Conservation (phyloP, 1,140 invertebrate species). For the Eufriesea mexicana region DNA sequence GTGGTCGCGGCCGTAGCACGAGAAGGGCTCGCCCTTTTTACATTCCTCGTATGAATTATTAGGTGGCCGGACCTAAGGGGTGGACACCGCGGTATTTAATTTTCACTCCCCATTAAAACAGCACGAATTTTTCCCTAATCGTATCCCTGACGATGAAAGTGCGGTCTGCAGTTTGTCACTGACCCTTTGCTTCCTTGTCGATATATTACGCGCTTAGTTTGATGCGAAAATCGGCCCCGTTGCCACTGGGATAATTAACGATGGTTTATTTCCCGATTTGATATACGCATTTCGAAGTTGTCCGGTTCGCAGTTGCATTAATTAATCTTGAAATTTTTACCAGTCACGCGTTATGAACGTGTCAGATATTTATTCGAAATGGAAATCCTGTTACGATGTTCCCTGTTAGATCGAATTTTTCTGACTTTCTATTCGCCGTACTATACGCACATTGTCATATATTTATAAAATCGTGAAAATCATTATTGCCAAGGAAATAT, state of each 20-base stretch:
- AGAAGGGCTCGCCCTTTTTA: conserved; percentile 68
- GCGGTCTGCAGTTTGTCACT: conserved; percentile 69
- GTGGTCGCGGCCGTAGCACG: conserved; percentile 4
- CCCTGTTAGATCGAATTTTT: too few species aligned
- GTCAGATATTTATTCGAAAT: too few species aligned
- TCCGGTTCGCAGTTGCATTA: background rate
- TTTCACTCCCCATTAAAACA: conserved; percentile 71
- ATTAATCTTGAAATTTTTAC: too few species aligned
- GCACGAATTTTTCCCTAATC: conserved; percentile 71
- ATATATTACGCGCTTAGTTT: conserved; percentile 60
- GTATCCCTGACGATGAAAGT: conserved; percentile 70
- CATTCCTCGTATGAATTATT: conserved; percentile 77
- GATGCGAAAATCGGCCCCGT: conserved; percentile 32
- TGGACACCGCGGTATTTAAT: conserved; percentile 76
- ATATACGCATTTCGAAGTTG: background rate
- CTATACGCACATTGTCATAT: too few species aligned
- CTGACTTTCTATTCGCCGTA: too few species aligned
- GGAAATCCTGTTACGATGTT: too few species aligned
- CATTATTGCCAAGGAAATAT: background rate
- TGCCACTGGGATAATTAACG: background rate
- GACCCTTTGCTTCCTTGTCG: conserved; percentile 65
- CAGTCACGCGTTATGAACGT: too few species aligned
- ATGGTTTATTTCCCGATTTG: background rate
- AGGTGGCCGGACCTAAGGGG: conserved; percentile 70
- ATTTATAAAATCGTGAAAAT: too few species aligned